These are phyloP conservation scores for Clamator glandarius DNA, from an alignment of 2,797 vertebrate species.

Conservation along the genomic window DNA sequence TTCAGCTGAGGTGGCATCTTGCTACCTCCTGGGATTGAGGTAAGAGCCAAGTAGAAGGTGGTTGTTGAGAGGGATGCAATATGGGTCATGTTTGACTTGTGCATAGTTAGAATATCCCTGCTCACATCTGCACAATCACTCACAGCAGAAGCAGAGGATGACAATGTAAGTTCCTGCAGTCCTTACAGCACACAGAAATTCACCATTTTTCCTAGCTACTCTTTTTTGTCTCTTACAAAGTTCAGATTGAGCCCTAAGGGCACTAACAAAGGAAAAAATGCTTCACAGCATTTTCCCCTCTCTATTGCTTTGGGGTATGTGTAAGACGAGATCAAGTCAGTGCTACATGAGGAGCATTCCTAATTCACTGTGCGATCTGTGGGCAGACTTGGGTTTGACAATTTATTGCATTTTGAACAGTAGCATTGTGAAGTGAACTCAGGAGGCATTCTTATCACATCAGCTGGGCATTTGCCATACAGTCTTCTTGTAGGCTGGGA, in stretches of 20 bases:
- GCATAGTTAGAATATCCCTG: not conserved
- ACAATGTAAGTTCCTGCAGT: constrained; percentile 2
- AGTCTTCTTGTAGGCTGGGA: not conserved
- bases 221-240: constrained; percentile 67
- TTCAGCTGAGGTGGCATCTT: not conserved
- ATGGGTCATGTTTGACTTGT: not conserved
- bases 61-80: not conserved
- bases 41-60: not conserved
- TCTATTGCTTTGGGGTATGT: constrained; percentile 67
- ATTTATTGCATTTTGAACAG: constrained; percentile 36
- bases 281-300: constrained; percentile 65
- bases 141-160: not conserved
- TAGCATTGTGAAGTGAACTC: not conserved
- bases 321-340: constrained; percentile 70
- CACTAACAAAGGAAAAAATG: constrained; percentile 68
- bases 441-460: not conserved
- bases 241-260: constrained; percentile 67
- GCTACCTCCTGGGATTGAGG: not conserved
- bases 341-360: constrained; percentile 37
- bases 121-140: not conserved
- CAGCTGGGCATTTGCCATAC: not conserved
- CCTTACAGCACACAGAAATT: constrained; percentile 26
- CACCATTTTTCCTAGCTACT: constrained; percentile 49
- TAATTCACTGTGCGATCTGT: constrained; percentile 39
- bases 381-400: not conserved